Conservation (phyloP, 2,113 vertebrate genomes). For the Semicossyphus pulcher region DNA sequence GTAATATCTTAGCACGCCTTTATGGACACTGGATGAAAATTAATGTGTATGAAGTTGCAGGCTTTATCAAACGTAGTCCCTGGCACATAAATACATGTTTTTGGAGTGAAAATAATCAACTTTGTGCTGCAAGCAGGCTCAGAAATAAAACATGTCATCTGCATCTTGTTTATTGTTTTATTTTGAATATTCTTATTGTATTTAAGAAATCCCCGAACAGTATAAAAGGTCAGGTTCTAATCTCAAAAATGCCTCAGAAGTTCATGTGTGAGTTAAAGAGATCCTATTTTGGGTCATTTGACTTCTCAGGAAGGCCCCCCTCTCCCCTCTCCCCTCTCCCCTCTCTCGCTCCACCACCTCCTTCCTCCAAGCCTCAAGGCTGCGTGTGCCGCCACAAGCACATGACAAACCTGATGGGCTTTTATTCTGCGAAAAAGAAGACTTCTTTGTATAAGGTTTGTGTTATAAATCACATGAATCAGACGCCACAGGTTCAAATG, state of each 20-base stretch:
- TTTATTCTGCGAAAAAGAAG: background rate
- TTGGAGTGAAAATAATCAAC: background rate
- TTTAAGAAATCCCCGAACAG: background rate
- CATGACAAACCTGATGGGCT: slow-evolving; percentile 19
- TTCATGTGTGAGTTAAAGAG: slow-evolving; percentile 30
- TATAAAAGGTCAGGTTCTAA: slow-evolving; percentile 15
- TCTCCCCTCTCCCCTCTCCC: background rate
- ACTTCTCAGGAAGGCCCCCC: slow-evolving; percentile 18
- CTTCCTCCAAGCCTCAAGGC: background rate
- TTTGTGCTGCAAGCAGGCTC: background rate
- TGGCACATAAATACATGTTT: background rate
- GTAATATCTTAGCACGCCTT: background rate
- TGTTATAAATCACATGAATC: slow-evolving; percentile 6
- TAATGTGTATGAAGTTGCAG: slow-evolving; percentile 6
- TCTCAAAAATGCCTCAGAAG: slow-evolving; percentile 9
- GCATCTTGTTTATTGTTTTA: background rate
- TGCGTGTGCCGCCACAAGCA: slow-evolving; percentile 32
- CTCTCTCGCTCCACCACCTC: background rate
- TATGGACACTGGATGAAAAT: slow-evolving; percentile 22
- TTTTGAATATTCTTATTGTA: background rate
- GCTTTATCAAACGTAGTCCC: background rate
- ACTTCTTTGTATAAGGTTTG: background rate
- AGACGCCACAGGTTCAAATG: background rate
- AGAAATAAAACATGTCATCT: background rate
- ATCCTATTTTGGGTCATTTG: slow-evolving; percentile 58